Percentiles rank a stretch among this genome's conserved stretches.
Evolutionary conservation across 2,888 invertebrate species (phyloP).

Genomic region (Dasysyrphus tricinctus): DNA sequence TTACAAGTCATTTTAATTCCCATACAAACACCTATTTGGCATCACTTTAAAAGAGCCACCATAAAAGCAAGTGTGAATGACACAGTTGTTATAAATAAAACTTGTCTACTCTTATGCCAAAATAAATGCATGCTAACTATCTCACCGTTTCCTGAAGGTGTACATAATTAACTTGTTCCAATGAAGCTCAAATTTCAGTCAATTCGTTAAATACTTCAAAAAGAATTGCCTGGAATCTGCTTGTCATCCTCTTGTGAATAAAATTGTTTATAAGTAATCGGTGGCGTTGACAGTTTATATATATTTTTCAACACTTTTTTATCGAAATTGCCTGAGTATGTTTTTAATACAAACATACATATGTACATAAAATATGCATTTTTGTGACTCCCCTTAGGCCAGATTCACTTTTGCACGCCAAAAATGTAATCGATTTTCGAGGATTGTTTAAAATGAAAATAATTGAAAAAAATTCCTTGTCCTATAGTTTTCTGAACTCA

Average conservation of each 20-base stretch:
- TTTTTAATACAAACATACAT: no score
- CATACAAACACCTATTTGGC: not conserved
- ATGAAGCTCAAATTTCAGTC: constrained; percentile 45
- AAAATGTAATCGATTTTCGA: constrained; percentile 66
- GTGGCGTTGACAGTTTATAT: constrained; percentile 37
- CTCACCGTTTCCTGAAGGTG: not conserved
- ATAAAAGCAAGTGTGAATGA: not conserved
- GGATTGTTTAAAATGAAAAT: constrained; percentile 58
- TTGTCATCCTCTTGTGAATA: constrained; percentile 53
- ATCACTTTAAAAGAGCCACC: not conserved
- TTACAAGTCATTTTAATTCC: no score
- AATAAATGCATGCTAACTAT: not conserved
- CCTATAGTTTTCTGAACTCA: constrained; percentile 26
- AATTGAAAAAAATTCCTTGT: constrained; percentile 55
- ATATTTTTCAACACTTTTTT: constrained; percentile 15
- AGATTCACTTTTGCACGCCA: constrained; percentile 15
- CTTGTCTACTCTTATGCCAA: not conserved
- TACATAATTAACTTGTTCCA: not conserved
- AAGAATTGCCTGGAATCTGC: constrained; percentile 30
- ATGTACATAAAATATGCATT: not conserved
- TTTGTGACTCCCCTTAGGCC: not conserved
- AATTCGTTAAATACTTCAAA: constrained; percentile 53
- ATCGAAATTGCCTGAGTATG: not conserved
- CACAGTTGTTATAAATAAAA: not conserved
- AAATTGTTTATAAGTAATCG: constrained; percentile 48